Conservation (phyloP, 2,113 vertebrate species). For the Azemiops feae region DNA sequence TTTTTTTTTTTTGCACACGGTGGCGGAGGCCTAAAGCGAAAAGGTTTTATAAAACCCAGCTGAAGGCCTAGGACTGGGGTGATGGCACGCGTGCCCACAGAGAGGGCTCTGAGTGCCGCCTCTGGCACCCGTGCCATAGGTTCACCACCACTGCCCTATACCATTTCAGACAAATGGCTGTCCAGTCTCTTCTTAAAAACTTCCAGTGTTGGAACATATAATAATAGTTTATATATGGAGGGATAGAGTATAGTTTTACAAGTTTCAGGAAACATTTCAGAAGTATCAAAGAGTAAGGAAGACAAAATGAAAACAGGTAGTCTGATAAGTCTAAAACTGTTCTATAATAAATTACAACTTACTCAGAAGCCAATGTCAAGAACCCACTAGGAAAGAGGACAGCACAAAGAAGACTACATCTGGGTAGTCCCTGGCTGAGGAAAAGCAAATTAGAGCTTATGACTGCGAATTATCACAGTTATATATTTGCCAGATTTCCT, state of each 20-base stretch:
- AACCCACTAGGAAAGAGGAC: neutral
- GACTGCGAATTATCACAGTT: neutral
- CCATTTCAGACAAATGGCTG: no score
- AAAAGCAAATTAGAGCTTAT: neutral
- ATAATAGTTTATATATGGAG: no score
- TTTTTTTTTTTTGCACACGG: no score
- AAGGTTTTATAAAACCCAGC: no score
- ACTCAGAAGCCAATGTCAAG: neutral
- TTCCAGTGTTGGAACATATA: no score
- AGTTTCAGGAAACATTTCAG: neutral
- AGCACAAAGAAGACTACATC: neutral
- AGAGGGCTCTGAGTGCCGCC: no score
- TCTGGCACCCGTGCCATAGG: no score
- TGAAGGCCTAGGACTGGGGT: no score
- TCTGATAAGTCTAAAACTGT: neutral
- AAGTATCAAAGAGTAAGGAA: neutral
- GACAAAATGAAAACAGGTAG: neutral
- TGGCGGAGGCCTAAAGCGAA: no score
- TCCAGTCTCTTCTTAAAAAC: no score
- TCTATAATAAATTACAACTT: neutral
- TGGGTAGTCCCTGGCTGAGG: neutral
- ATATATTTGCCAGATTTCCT: neutral
- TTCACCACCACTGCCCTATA: no score
- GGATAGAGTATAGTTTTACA: neutral
- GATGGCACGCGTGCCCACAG: no score